These are phyloP conservation scores for Melanogrammus aeglefinus DNA, from an alignment of 2,797 vertebrate genomes.

Conservation along the genomic window DNA sequence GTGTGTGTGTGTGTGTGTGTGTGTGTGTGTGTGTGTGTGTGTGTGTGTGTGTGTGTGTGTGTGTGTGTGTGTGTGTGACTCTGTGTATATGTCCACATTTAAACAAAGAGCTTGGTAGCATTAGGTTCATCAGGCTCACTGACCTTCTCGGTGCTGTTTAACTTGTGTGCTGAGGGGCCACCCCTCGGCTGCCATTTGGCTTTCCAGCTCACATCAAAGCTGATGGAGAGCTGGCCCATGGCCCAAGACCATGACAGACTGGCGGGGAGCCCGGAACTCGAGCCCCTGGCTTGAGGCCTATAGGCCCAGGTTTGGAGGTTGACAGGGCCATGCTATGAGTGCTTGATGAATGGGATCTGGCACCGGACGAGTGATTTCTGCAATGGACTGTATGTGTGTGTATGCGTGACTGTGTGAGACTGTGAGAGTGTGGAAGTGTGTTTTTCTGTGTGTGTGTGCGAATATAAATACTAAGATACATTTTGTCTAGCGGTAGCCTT, in stretches of 20 bases:
- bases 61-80: neutral
- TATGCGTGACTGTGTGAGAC: conserved; percentile 32
- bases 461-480: neutral
- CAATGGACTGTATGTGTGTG: conserved; percentile 60
- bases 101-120: conserved; percentile 72
- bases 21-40: neutral
- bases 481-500: too few relatives aligned
- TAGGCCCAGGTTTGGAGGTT: conserved; percentile 74
- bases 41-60: neutral
- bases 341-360: conserved; percentile 88
- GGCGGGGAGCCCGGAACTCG: conserved; percentile 84
- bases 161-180: conserved; percentile 84
- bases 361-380: conserved; percentile 64
- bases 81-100: conserved; percentile 5
- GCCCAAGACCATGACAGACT: conserved; percentile 91
- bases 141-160: conserved; percentile 79
- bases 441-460: conserved; percentile 4
- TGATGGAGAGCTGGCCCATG: conserved; percentile 85
- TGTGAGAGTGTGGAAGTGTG: neutral
- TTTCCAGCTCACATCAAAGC: conserved; percentile 90
- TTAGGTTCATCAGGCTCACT: conserved; percentile 72
- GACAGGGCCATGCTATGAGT: conserved; percentile 80
- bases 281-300: conserved; percentile 86
- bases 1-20: neutral
- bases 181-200: conserved; percentile 87